A percentile compares a stretch with the other conserved stretches of the same genome.
phyloP scores from a whole-genome alignment of 2,888 invertebrate genomes.

The Coleophora flavipennella region DNA sequence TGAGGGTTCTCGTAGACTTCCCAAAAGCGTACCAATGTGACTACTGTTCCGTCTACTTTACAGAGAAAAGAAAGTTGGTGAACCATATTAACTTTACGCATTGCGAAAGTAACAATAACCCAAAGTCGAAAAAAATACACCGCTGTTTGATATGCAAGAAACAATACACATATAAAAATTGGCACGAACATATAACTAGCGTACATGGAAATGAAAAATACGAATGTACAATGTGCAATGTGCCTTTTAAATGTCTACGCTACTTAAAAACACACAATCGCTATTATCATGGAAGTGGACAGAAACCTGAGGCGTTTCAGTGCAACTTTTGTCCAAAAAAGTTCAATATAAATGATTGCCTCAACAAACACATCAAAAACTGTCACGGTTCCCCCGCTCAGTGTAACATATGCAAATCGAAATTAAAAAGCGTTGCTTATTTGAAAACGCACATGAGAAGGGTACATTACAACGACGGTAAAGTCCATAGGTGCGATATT shows the following conservation, averaged over 20 bases:
- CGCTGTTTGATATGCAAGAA: constrained; percentile 16
- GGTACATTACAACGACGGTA: constrained; percentile 24
- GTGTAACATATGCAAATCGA: constrained; percentile 23
- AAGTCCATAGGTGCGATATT: constrained; percentile 19
- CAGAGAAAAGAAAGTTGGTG: background rate
- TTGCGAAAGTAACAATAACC: background rate
- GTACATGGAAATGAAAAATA: background rate
- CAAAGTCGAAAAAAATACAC: background rate
- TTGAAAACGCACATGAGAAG: constrained; percentile 19
- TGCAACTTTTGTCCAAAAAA: constrained; percentile 18
- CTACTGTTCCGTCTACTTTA: constrained; percentile 5
- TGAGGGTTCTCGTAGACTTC: constrained; percentile 14
- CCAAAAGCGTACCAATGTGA: constrained; percentile 14
- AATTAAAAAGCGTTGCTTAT: constrained; percentile 21
- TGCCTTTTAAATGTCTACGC: constrained; percentile 16
- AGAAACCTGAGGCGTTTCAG: background rate
- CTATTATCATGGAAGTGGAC: background rate
- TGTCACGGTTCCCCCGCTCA: constrained; percentile 17
- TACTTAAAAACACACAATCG: constrained; percentile 16
- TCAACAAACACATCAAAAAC: constrained; percentile 17
- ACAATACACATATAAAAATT: constrained; percentile 15
- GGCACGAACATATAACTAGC: constrained; percentile 18
- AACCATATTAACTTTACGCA: background rate
- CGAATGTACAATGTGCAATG: constrained; percentile 8
- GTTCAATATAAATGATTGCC: constrained; percentile 10